Evolutionary conservation across 2,888 invertebrate species (phyloP).

Genomic region (Augiades crinisus): DNA sequence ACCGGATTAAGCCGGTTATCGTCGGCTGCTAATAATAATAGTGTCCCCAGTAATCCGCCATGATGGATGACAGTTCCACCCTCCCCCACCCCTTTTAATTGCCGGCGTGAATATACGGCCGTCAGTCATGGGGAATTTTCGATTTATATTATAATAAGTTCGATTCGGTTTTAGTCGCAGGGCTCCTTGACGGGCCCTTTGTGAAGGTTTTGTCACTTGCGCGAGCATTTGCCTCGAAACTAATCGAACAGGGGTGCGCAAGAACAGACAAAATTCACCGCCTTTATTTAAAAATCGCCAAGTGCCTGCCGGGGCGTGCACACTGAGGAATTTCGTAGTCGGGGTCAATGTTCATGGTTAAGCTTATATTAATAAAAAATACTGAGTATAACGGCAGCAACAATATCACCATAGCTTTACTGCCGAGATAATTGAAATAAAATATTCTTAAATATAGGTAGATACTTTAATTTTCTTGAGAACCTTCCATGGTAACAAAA

Average conservation of each 20-base stretch:
- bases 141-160: slow-evolving; percentile 80
- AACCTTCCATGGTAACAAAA: too few relatives aligned
- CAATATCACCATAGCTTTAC: too few relatives aligned
- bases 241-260: slow-evolving; percentile 21
- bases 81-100: slow-evolving; percentile 74
- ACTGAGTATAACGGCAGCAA: too few relatives aligned
- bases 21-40: slow-evolving; percentile 71
- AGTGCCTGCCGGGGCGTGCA: too few relatives aligned
- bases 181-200: slow-evolving; percentile 36
- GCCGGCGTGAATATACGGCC: slow-evolving; percentile 61
- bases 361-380: too few relatives aligned
- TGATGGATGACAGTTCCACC: slow-evolving; percentile 63
- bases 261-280: background rate
- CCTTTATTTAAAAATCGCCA: background rate
- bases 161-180: slow-evolving; percentile 41
- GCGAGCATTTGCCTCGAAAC: slow-evolving; percentile 25
- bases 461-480: too few relatives aligned
- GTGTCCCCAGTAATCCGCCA: slow-evolving; percentile 67
- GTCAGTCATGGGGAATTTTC: slow-evolving; percentile 68
- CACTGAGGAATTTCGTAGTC: too few relatives aligned
- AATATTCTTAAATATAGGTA: too few relatives aligned
- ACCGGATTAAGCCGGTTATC: slow-evolving; percentile 69
- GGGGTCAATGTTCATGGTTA: too few relatives aligned
- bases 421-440: too few relatives aligned
- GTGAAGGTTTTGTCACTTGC: slow-evolving; percentile 41